Evolutionary conservation across 2,888 invertebrate species (phyloP), one percentile per base, ranked within the genome.

Genomic region (Marronus borbonicus): DNA sequence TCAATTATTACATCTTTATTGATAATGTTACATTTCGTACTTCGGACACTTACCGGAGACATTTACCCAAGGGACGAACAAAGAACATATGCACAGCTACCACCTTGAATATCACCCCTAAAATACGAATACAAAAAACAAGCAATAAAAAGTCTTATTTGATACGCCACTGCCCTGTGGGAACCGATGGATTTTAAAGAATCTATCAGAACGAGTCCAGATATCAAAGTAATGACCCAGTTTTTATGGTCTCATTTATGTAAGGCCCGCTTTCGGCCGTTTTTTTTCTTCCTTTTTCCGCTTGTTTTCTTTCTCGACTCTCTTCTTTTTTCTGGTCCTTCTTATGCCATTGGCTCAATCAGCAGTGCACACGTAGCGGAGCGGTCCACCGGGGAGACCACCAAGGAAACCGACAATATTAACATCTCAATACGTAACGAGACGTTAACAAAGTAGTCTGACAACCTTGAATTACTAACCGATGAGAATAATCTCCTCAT

Each of bases 171-270:
- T 79, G 79, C 14, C 44, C 44, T 17, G 49, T 74, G 66, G 69
- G 77, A 79, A 78, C 86, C 84, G 85, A 86, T 86, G 86, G 84
- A 84, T 82, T 86, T 85, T 84, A 84, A 85, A 80, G 83, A 80
- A 77, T 78, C 80, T 81, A 81, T 81, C 80, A 80, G 80, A 83
- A 82, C 83, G 79, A 82, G 83, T 83, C 81, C 80, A 82, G 81
- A 81, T 82, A 81, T 81, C 82, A 79, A 83, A 82, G 82, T 83
- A 83, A 83, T 83, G 81, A 81, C 81, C 83, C 81, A 83, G 81
- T 83, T 83, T 83, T 83, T 83, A 80, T 82, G 78, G 76, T 72
- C 76, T 75, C 75, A 74, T 79, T 81, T 81, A 83, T 82, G 82
- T 68, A 69, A 70, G 66, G 62, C 44, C 74, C 74, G 78, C 78